Evolutionary conservation across 2,797 vertebrate species (phyloP), one percentile per base, ranked within the genome.

Genomic region (Pempheris klunzingeri): DNA sequence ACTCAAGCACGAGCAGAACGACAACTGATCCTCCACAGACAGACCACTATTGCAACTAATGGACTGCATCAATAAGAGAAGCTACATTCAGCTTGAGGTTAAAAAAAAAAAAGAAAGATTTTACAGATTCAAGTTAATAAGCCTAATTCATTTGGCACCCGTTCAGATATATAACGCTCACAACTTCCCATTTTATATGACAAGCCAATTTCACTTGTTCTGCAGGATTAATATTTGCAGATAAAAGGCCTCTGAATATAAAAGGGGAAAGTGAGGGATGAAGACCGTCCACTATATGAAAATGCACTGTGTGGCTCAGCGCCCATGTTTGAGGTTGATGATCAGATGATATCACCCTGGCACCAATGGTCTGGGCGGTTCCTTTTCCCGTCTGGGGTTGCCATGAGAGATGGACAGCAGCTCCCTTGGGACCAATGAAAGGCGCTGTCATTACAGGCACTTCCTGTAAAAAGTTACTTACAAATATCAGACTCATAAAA

Each of bases 341-440:
- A 93, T 90, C 90, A 82, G 90, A 88, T 87, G 76, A 92, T 87
- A 94, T 88, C 66, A 92, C 93, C 89, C 86, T 76, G 87, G 92
- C 91, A 89, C 88, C 72, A 60, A 75, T 22, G 67, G 71, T 87
- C 85, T 86, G 87, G 87, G 86, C 75, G 83, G 81, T 72, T 92
- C 88, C 86, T 77, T 91, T 93, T 92, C 88, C 87, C 46, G 66
- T 92, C 89, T 85, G 81, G 77, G 74, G 78, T 85, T 88, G 85
- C 86, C 75, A 78, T 74, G 86, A 86, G 83, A 91, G 92, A 93
- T 91, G 87, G 88, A 89, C 90, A 90, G 90, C 81, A 66, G 75
- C 46, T 87, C 91, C 77, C 77, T 11, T 7, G 78, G 39, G 88
- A 61, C 81, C 80, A 86, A 78, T 92, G 82, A 88, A 89, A 77